Evolutionary conservation across 2,113 vertebrate species (phyloP).

Genomic region (Erinaceus europaeus): DNA sequence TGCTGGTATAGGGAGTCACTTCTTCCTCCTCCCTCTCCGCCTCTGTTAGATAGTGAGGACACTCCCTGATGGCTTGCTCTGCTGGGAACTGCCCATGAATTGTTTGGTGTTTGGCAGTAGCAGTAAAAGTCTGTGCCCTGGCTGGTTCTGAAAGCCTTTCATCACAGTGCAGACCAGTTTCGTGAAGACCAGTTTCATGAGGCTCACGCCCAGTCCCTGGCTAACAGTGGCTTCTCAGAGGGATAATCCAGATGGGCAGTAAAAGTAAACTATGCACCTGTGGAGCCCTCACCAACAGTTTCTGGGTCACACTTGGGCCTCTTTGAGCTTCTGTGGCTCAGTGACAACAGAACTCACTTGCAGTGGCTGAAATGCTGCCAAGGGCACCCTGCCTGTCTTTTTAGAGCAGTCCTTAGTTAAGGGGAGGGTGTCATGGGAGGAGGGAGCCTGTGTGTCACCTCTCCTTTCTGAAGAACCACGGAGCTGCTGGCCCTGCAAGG

Average conservation of each 20-base stretch:
- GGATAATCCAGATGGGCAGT: conserved; percentile 18
- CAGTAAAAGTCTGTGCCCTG: conserved; percentile 22
- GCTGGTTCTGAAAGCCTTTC: conserved; percentile 54
- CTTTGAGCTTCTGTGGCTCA: conserved; percentile 18
- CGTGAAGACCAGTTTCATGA: conserved; percentile 7
- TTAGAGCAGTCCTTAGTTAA: neutral
- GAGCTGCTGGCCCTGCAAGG: conserved; percentile 23
- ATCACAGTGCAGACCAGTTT: neutral
- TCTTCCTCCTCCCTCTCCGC: too few relatives aligned
- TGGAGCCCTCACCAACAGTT: neutral
- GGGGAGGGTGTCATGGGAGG: neutral
- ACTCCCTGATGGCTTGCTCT: neutral
- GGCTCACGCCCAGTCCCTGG: conserved; percentile 25
- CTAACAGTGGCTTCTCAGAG: neutral
- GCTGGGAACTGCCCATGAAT: neutral
- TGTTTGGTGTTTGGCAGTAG: neutral
- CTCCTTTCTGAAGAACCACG: neutral
- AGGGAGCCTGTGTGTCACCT: neutral
- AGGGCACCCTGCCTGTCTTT: neutral
- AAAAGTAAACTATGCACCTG: conserved; percentile 11
- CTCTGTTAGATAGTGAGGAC: neutral
- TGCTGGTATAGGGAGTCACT: too few relatives aligned
- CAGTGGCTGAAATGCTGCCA: neutral
- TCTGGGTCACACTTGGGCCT: neutral
- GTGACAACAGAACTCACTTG: neutral